Evolutionary conservation across 2,797 vertebrate species (phyloP).

Genomic region (Iguana delicatissima): DNA sequence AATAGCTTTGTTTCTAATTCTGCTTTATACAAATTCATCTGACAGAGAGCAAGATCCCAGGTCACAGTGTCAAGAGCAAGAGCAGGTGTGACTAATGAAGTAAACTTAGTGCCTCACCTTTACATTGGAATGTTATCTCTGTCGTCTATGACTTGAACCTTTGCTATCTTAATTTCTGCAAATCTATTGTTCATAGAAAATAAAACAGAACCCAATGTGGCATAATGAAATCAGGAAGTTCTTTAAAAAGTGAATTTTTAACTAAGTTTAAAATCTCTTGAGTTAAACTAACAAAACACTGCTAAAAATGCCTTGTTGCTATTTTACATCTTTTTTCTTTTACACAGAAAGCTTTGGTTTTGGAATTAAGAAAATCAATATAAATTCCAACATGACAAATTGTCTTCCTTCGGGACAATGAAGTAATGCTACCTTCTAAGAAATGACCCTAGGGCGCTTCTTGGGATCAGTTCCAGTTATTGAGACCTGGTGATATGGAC

Average conservation of each 20-base stretch:
- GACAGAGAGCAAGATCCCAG: neutral
- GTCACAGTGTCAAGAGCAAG: neutral
- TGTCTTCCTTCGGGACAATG: neutral
- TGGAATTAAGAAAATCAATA: neutral
- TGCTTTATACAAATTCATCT: neutral
- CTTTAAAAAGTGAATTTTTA: neutral
- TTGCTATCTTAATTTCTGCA: slow-evolving; percentile 17
- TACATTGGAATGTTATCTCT: neutral
- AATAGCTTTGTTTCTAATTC: too few relatives aligned
- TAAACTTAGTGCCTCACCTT: neutral
- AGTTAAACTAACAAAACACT: neutral
- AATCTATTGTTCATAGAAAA: slow-evolving; percentile 3
- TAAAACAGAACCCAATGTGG: neutral
- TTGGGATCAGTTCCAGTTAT: too few relatives aligned
- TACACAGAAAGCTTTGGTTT: too few relatives aligned
- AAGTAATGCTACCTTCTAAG: neutral
- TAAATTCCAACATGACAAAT: neutral
- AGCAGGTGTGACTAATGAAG: neutral
- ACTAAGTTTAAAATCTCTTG: neutral
- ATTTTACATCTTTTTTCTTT: too few relatives aligned
- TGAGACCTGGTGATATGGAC: too few relatives aligned
- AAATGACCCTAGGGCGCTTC: neutral
- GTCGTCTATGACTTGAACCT: neutral
- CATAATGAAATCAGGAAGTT: neutral
- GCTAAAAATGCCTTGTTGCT: neutral